Conservation (phyloP, 30 jellyfish, hydroid and myxozoan species). For the Aurelia coerulea region DNA sequence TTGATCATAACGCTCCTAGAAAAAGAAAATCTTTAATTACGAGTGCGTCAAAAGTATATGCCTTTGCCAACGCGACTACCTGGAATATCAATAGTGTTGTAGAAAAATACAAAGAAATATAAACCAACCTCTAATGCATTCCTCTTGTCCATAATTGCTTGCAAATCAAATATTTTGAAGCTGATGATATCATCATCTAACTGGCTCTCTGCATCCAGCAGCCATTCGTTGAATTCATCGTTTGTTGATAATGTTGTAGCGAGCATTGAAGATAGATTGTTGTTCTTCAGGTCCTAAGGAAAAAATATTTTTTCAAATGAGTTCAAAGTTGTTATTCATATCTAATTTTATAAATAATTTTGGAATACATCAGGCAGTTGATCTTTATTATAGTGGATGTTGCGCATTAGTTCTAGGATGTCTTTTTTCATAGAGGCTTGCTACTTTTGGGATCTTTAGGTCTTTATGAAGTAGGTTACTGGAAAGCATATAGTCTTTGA, state of each 20-base stretch:
- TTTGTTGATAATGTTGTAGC: constrained; percentile 32
- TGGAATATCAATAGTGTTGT: too few species aligned
- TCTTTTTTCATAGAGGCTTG: too few species aligned
- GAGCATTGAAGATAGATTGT: constrained; percentile 8
- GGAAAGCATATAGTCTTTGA: too few species aligned
- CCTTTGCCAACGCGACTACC: neutral
- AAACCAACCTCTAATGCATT: constrained; percentile 52
- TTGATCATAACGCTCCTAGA: constrained; percentile 61
- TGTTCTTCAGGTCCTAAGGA: neutral
- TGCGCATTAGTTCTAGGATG: too few species aligned
- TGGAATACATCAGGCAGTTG: too few species aligned
- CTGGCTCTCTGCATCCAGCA: constrained; percentile 41
- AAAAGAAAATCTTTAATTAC: neutral
- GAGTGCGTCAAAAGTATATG: neutral
- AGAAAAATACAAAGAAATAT: neutral
- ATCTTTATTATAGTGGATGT: too few species aligned
- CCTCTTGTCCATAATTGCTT: constrained; percentile 68
- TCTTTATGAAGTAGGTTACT: too few species aligned
- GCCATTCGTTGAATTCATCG: constrained; percentile 68
- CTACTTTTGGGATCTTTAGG: too few species aligned
- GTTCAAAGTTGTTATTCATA: too few species aligned
- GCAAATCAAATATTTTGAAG: constrained; percentile 44
- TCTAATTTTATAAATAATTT: too few species aligned
- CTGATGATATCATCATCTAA: constrained; percentile 53
- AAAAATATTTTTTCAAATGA: too few species aligned